Conservation (phyloP, 2,888 invertebrate species). For the Glaucopsyche alexis region DNA sequence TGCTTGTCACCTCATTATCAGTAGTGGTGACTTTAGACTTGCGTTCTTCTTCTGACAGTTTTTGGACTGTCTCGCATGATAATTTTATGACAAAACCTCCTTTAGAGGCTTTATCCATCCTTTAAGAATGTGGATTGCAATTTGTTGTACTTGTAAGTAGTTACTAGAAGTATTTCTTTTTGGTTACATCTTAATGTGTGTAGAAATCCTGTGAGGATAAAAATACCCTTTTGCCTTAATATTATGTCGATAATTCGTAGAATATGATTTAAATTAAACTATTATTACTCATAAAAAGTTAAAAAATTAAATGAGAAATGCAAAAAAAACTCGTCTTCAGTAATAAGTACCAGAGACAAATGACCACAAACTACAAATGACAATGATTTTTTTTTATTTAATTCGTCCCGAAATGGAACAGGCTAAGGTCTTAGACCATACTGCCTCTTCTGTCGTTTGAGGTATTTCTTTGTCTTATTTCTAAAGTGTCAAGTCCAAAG, state of each 20-base stretch:
- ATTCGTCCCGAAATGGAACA: no score
- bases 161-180: not conserved
- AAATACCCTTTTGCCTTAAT: not conserved
- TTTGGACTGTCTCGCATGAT: conserved; percentile 70
- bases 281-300: no score
- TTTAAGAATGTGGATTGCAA: conserved; percentile 37
- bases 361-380: no score
- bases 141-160: not conserved
- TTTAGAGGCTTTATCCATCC: conserved; percentile 55
- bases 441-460: no score
- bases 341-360: no score
- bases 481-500: no score
- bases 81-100: conserved; percentile 74
- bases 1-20: conserved; percentile 1
- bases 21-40: conserved; percentile 43
- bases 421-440: no score
- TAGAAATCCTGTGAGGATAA: not conserved
- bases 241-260: not conserved
- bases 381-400: no score
- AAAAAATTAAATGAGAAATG: no score
- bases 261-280: no score
- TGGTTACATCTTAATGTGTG: conserved; percentile 23
- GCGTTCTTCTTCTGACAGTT: conserved; percentile 62
- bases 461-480: no score
- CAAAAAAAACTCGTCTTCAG: no score